These are phyloP conservation scores for Chlamydotis undulata DNA, from an alignment of 2,113 vertebrate species.

Conservation along the genomic window DNA sequence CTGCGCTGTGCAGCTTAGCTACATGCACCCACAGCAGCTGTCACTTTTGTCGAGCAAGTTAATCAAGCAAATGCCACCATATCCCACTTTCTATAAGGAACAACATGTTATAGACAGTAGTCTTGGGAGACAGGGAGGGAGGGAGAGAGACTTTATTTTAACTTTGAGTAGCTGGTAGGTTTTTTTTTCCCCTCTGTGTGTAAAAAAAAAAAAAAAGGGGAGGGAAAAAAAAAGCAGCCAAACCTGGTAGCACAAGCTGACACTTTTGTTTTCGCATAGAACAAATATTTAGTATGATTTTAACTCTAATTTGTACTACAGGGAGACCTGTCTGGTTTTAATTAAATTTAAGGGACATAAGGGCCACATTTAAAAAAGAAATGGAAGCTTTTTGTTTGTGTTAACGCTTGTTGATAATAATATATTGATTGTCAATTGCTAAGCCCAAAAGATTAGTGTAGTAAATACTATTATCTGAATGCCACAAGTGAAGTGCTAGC, in stretches of 20 bases:
- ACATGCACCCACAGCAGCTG: conserved; percentile 97
- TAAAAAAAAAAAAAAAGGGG: background rate
- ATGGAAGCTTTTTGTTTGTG: conserved; percentile 64
- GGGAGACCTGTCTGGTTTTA: conserved; percentile 56
- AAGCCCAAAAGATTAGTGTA: conserved; percentile 70
- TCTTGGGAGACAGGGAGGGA: conserved; percentile 83
- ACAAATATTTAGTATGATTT: conserved; percentile 71
- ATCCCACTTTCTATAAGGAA: conserved; percentile 93
- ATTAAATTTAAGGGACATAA: conserved; percentile 64
- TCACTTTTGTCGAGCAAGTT: conserved; percentile 99
- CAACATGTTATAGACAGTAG: conserved; percentile 88
- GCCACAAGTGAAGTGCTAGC: conserved; percentile 71
- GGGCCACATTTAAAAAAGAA: conserved; percentile 40
- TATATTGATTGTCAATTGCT: conserved; percentile 64
- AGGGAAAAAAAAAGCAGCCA: background rate
- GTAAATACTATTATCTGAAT: conserved; percentile 73
- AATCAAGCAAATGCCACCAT: conserved; percentile 99
- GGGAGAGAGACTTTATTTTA: conserved; percentile 85
- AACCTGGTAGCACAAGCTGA: conserved; percentile 54
- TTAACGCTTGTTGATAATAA: conserved; percentile 67
- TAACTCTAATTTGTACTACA: conserved; percentile 44
- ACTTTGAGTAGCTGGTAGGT: conserved; percentile 80
- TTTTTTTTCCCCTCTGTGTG: conserved; percentile 34
- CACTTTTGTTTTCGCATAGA: conserved; percentile 47
- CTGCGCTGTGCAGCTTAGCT: conserved; percentile 97